Percentiles rank a stretch among this genome's conserved stretches.
Evolutionary conservation across 2,888 invertebrate genomes (phyloP).

Genomic region (Zygogramma bicolorata): DNA sequence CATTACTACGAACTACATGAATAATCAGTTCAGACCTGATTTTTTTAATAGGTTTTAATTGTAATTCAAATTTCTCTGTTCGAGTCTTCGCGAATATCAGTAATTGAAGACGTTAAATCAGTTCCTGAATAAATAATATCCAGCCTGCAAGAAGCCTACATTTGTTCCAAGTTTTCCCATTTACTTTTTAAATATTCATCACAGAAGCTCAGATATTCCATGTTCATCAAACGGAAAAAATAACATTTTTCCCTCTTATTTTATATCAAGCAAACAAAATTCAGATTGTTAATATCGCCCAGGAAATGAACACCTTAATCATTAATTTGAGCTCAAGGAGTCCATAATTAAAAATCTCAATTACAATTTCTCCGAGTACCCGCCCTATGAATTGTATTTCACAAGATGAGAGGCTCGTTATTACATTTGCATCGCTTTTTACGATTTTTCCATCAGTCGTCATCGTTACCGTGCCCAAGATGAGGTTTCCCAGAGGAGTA

Average conservation of each 20-base stretch:
- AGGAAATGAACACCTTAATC: constrained; percentile 21
- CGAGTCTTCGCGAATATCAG: neutral
- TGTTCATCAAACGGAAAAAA: neutral
- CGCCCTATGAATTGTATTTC: constrained; percentile 17
- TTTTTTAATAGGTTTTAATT: neutral
- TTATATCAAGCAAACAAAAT: neutral
- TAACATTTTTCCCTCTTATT: neutral
- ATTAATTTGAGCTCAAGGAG: constrained; percentile 9
- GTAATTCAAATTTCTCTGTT: neutral
- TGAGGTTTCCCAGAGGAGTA: constrained; percentile 2
- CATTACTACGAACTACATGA: neutral
- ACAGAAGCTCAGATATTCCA: neutral
- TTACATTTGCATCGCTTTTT: constrained; percentile 22
- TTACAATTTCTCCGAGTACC: constrained; percentile 17
- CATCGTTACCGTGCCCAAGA: constrained; percentile 23
- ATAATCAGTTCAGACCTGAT: neutral
- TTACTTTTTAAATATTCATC: constrained; percentile 18
- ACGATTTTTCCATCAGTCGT: constrained; percentile 16
- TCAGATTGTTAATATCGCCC: constrained; percentile 18
- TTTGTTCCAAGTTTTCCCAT: constrained; percentile 10
- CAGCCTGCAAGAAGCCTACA: neutral
- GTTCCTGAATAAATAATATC: constrained; percentile 7
- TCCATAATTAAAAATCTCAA: constrained; percentile 27
- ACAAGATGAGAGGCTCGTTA: constrained; percentile 19
- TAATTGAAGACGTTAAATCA: neutral